Evolutionary conservation across 2,888 invertebrate species (phyloP), one percentile per base, ranked within the genome.

Genomic region (Clostera curtula): DNA sequence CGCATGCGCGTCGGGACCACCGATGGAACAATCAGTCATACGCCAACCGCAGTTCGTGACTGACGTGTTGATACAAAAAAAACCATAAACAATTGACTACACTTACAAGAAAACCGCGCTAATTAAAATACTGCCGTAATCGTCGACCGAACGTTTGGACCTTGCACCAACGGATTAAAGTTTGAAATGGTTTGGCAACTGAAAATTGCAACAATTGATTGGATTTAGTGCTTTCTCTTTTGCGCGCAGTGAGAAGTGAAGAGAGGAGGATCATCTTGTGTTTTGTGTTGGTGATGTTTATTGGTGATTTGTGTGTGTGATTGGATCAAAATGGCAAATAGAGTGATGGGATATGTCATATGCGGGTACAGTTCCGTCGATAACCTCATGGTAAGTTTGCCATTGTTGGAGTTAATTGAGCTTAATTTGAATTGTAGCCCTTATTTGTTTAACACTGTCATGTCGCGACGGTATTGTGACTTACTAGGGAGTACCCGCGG

Each of bases 351-450:
- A 45, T 86, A 88, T 48, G 85, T 86, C 33, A 84, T 85, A 50
- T 88, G 87, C 68, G 87, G 88, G 40, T 86, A 87, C 50, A 84
- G 83, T 49, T 86, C 87, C 29, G 85, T 87, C 45, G 86, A 87
- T 55, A 85, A 86, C 68, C 53, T 84, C 19, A 53, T 84, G 86
- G 87, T 87, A 61, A 85, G 79, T 67, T 5, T 4, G 5, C 4
- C 5, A 5, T 16, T 5, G 4, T 5, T 5, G 4, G 16, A 16
- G 7, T n/a, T n/a, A n/a, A n/a, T n/a, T n/a, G n/a, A n/a, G n/a
- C n/a, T n/a, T n/a, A n/a, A n/a, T n/a, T n/a, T n/a, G n/a, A n/a
- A n/a, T n/a, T n/a, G n/a, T n/a, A n/a, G n/a, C n/a, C n/a, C n/a
- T n/a, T n/a, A n/a, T n/a, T n/a, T n/a, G n/a, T n/a, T n/a, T n/a